A percentile compares a stretch with the other conserved stretches of the same genome.
These are phyloP conservation scores for Drosophila vallismaia DNA, from an alignment of 2,888 invertebrate species.

Conservation along the genomic window DNA sequence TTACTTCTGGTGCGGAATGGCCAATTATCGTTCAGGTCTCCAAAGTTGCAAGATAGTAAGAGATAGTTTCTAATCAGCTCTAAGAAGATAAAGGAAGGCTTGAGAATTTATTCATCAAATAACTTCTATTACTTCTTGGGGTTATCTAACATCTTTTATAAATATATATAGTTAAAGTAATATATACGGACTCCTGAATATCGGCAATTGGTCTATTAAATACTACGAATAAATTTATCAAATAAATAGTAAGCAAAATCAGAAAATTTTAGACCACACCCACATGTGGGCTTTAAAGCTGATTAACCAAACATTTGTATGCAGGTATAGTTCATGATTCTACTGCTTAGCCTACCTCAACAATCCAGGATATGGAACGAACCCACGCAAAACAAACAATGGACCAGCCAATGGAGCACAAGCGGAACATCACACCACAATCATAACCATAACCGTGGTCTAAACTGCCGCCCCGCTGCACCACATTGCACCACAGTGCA, in stretches of 20 bases:
- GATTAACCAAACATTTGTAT: constrained; percentile 44
- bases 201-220: neutral
- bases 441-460: constrained; percentile 65
- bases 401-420: constrained; percentile 67
- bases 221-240: neutral
- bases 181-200: neutral
- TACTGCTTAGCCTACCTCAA: constrained; percentile 73
- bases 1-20: constrained; percentile 33
- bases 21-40: neutral
- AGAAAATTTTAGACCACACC: constrained; percentile 40
- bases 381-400: constrained; percentile 63
- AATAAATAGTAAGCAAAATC: neutral
- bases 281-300: constrained; percentile 34
- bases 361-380: constrained; percentile 35
- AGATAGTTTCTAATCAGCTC: neutral
- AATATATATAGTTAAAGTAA: neutral
- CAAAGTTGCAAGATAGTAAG: neutral
- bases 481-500: constrained; percentile 10
- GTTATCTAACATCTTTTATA: too few relatives aligned
- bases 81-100: neutral
- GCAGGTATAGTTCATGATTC: constrained; percentile 25
- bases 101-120: too few relatives aligned
- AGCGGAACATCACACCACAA: constrained; percentile 64
- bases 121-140: too few relatives aligned
- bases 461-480: constrained; percentile 41